Percentiles rank a stretch among this genome's conserved stretches.
These are phyloP conservation scores for Ictalurus furcatus DNA, from an alignment of 2,113 vertebrate genomes.

Conservation along the genomic window DNA sequence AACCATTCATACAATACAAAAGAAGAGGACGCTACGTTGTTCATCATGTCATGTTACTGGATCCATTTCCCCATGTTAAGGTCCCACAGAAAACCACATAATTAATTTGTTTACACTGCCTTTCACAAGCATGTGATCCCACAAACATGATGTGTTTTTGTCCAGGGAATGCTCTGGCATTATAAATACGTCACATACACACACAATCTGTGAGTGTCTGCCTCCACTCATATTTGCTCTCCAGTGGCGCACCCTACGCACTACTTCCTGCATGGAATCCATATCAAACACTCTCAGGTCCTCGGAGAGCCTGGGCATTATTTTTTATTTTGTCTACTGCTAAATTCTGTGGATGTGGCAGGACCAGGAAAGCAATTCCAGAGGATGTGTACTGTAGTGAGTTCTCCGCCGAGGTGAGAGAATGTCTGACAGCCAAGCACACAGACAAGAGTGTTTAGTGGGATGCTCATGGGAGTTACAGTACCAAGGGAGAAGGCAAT, in stretches of 20 bases:
- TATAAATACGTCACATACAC: slow-evolving; percentile 56
- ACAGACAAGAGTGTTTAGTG: slow-evolving; percentile 45
- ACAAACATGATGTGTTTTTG: slow-evolving; percentile 53
- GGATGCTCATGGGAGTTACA: slow-evolving; percentile 43
- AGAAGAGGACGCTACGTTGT: slow-evolving; percentile 21
- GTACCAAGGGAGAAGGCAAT: slow-evolving; percentile 30
- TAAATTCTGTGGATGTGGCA: slow-evolving; percentile 43
- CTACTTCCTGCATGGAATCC: slow-evolving; percentile 43
- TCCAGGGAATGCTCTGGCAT: slow-evolving; percentile 51
- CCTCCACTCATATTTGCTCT: slow-evolving; percentile 52
- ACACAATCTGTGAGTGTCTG: slow-evolving; percentile 51
- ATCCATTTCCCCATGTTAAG: slow-evolving; percentile 43
- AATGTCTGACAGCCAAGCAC: slow-evolving; percentile 43
- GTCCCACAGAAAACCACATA: slow-evolving; percentile 42
- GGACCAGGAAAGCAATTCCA: slow-evolving; percentile 49
- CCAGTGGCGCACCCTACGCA: slow-evolving; percentile 54
- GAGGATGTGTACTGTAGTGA: slow-evolving; percentile 38
- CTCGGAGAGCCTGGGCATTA: slow-evolving; percentile 41
- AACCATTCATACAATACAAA: slow-evolving; percentile 21
- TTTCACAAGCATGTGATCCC: slow-evolving; percentile 36
- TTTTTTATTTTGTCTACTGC: slow-evolving; percentile 42
- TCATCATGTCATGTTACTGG: slow-evolving; percentile 38
- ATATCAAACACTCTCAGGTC: slow-evolving; percentile 38
- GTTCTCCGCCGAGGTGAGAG: slow-evolving; percentile 36
- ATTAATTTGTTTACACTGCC: slow-evolving; percentile 52